A percentile compares a stretch with the other conserved stretches of the same genome.
Evolutionary conservation across 2,797 vertebrate species (phyloP).

Genomic region (Todus mexicanus): DNA sequence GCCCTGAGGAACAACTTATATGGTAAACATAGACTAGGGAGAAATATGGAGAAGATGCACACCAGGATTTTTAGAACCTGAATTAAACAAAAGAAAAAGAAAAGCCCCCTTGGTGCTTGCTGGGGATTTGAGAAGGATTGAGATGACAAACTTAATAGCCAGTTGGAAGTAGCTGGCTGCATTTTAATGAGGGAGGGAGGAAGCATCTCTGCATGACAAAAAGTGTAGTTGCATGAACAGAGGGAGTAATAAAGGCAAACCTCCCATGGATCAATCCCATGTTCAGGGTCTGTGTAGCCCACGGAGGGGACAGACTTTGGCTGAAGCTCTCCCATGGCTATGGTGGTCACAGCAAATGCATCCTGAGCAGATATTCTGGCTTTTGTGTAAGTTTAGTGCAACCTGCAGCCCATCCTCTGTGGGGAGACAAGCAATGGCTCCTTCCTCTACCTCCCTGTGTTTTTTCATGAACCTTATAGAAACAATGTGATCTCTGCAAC

Average conservation of each 20-base stretch:
- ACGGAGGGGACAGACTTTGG: background rate
- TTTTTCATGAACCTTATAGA: background rate
- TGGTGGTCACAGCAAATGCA: background rate
- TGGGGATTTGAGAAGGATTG: background rate
- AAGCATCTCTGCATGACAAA: background rate
- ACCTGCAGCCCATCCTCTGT: background rate
- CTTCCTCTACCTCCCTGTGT: background rate
- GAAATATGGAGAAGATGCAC: background rate
- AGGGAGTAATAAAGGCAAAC: background rate
- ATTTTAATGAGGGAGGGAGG: background rate
- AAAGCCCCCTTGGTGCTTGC: background rate
- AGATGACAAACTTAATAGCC: background rate
- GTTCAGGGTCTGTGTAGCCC: background rate
- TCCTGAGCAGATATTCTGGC: background rate
- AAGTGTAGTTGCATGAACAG: background rate
- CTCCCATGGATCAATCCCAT: background rate
- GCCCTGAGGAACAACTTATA: background rate
- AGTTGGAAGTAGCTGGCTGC: background rate
- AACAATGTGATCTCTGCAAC: background rate
- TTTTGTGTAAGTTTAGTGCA: background rate
- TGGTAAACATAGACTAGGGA: background rate
- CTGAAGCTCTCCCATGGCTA: background rate
- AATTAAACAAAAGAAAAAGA: background rate
- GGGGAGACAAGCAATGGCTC: background rate
- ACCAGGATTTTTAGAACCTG: background rate